phyloP scores from a whole-genome alignment of 2,797 vertebrate genomes.

The Threskiornis aethiopicus region DNA sequence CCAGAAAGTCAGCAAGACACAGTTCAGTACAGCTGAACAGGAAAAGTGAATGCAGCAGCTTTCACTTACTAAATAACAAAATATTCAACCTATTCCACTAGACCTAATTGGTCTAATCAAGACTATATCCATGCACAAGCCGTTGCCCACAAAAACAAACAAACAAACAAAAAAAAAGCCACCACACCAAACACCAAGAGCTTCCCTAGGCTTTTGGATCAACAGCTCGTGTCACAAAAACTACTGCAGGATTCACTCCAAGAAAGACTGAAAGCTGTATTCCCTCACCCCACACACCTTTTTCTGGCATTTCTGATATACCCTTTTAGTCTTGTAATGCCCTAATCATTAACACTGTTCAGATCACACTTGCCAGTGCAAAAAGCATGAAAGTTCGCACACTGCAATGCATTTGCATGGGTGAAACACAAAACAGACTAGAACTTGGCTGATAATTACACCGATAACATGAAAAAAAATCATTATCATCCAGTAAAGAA shows the following conservation, averaged over 20 bases:
- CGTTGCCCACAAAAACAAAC: neutral
- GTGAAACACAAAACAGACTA: neutral
- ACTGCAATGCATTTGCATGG: neutral
- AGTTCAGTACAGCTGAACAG: neutral
- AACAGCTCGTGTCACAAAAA: neutral
- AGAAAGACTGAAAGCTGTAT: neutral
- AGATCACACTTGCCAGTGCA: neutral
- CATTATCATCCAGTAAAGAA: neutral
- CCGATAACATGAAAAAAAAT: neutral
- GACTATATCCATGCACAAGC: neutral
- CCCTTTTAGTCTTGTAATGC: neutral
- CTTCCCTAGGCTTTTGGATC: neutral
- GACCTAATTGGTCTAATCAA: neutral
- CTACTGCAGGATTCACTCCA: neutral
- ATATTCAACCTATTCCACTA: neutral
- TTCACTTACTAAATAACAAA: neutral
- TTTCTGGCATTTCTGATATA: neutral
- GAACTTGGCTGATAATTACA: neutral
- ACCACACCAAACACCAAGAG: neutral
- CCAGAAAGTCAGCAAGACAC: neutral
- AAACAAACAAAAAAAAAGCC: neutral
- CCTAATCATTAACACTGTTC: neutral
- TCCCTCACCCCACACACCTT: neutral
- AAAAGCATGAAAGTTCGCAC: neutral
- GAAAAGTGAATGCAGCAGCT: neutral